phyloP scores from a whole-genome alignment of 2,888 invertebrate genomes.

The Oxystoma pomonae region DNA sequence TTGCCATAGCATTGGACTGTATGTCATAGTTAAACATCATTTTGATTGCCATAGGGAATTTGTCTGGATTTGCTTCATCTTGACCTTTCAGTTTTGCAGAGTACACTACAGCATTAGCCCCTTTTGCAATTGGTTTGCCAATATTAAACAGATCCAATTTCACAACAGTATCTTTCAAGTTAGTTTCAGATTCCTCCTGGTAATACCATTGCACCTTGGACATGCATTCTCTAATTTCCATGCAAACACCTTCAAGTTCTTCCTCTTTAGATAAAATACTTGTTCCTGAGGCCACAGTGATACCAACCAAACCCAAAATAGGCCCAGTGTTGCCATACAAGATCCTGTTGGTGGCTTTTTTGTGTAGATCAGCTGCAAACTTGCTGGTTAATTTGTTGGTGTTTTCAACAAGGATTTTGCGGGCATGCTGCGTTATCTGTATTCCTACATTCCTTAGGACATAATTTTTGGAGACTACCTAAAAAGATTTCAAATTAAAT shows the following conservation, averaged over 20 bases:
- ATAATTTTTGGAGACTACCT: constrained; percentile 36
- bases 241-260: constrained; percentile 72
- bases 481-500: constrained; percentile 29
- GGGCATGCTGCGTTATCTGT: constrained; percentile 59
- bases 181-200: constrained; percentile 40
- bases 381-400: constrained; percentile 65
- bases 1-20: constrained; percentile 73
- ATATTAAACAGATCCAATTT: constrained; percentile 45
- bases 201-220: constrained; percentile 55
- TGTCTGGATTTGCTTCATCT: constrained; percentile 22
- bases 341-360: constrained; percentile 57
- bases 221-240: constrained; percentile 64
- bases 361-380: constrained; percentile 59
- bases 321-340: constrained; percentile 68
- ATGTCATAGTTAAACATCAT: constrained; percentile 91
- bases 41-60: constrained; percentile 73
- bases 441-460: constrained; percentile 48
- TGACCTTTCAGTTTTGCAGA: constrained; percentile 55
- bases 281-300: constrained; percentile 67
- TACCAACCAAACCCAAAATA: constrained; percentile 70
- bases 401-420: constrained; percentile 65
- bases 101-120: constrained; percentile 78
- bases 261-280: constrained; percentile 73
- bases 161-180: constrained; percentile 7
- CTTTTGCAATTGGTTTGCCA: constrained; percentile 71